A percentile compares a stretch with the other conserved stretches of the same genome.
Conservation (phyloP, 2,797 vertebrate genomes). For the Gadopsis marmoratus region DNA sequence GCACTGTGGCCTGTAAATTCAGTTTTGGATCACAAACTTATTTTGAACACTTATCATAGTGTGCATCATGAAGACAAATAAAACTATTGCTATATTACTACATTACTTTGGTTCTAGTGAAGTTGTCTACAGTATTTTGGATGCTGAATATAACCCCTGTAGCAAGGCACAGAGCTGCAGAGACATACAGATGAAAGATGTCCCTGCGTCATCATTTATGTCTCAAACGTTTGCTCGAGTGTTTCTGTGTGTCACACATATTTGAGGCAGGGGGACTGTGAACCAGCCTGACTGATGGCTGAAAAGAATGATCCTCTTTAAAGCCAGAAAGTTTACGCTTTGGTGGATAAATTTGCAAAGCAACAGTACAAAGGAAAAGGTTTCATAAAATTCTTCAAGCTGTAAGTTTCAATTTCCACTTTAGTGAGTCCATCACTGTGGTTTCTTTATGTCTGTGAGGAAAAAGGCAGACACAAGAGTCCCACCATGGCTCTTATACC, state of each 20-base stretch:
- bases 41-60: constrained; percentile 24
- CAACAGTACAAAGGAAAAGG: constrained; percentile 62
- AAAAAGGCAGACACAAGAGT: constrained; percentile 33
- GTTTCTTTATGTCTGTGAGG: constrained; percentile 45
- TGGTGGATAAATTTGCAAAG: constrained; percentile 67
- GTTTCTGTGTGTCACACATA: constrained; percentile 57
- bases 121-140: background rate
- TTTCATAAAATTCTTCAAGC: constrained; percentile 70
- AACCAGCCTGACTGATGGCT: constrained; percentile 62
- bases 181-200: constrained; percentile 51
- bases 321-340: constrained; percentile 64
- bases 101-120: background rate
- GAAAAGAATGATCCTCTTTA: constrained; percentile 74
- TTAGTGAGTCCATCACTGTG: constrained; percentile 40
- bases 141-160: background rate
- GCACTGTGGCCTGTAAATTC: background rate
- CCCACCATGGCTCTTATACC: constrained; percentile 33
- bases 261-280: constrained; percentile 43
- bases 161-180: constrained; percentile 5
- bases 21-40: constrained; percentile 1
- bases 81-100: too few species aligned
- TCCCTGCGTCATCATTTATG: constrained; percentile 31
- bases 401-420: constrained; percentile 72
- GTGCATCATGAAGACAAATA: too few species aligned
- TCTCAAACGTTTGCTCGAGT: constrained; percentile 26